These are phyloP conservation scores for Nasonia oneida DNA, from an alignment of 2,888 invertebrate species.

Conservation along the genomic window DNA sequence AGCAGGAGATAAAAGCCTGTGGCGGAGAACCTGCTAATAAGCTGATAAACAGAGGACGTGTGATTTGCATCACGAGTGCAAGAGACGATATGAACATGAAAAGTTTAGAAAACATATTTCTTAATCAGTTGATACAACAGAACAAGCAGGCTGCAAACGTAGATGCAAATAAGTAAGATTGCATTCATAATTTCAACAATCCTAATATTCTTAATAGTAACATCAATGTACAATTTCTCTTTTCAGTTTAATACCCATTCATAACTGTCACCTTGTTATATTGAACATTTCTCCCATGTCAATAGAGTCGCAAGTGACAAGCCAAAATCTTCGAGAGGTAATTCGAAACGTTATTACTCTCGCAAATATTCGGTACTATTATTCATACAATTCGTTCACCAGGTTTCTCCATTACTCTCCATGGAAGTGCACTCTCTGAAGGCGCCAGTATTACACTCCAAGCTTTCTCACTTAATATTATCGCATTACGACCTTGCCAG, in stretches of 20 bases:
- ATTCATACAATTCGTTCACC: slow-evolving; percentile 66
- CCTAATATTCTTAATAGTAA: neutral
- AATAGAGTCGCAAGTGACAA: slow-evolving; percentile 88
- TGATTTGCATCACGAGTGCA: slow-evolving; percentile 94
- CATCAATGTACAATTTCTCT: slow-evolving; percentile 54
- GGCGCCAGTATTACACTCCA: slow-evolving; percentile 87
- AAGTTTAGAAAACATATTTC: slow-evolving; percentile 92
- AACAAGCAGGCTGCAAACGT: slow-evolving; percentile 85
- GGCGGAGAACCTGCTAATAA: slow-evolving; percentile 78
- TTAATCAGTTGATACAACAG: slow-evolving; percentile 89
- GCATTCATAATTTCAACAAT: neutral
- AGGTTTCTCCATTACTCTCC: slow-evolving; percentile 87
- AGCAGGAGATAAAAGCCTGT: slow-evolving; percentile 82
- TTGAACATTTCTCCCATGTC: slow-evolving; percentile 93
- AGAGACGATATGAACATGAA: slow-evolving; percentile 93
- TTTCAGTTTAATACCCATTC: slow-evolving; percentile 86
- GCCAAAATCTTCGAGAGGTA: slow-evolving; percentile 85
- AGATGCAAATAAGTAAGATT: slow-evolving; percentile 80
- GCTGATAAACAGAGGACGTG: slow-evolving; percentile 85
- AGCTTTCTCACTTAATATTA: slow-evolving; percentile 88
- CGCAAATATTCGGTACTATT: slow-evolving; percentile 42
- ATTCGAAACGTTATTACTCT: slow-evolving; percentile 27
- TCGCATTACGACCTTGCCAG: slow-evolving; percentile 95
- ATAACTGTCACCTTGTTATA: slow-evolving; percentile 94
- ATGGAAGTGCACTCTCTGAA: slow-evolving; percentile 91